Evolutionary conservation across 2,888 invertebrate genomes (phyloP).

Genomic region (Eupithecia pulchellata): DNA sequence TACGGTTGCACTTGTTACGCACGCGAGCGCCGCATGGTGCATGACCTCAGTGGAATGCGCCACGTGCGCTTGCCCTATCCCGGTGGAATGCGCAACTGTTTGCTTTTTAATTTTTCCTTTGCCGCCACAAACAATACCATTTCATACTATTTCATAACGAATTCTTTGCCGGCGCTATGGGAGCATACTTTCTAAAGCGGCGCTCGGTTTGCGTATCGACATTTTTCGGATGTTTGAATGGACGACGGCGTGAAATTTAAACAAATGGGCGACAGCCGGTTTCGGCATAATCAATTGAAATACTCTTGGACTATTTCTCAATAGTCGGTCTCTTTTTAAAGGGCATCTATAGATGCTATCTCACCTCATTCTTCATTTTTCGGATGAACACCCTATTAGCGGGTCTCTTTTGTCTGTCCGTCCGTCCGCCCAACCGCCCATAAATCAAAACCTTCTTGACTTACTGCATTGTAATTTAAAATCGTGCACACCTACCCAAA

Average conservation of each 20-base stretch:
- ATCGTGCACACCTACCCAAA: constrained; percentile 45
- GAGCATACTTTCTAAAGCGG: constrained; percentile 70
- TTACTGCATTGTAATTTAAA: constrained; percentile 47
- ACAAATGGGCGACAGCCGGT: constrained; percentile 48
- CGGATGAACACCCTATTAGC: constrained; percentile 46
- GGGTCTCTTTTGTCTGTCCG: constrained; percentile 45
- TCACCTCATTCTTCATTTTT: constrained; percentile 42
- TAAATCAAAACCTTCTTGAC: constrained; percentile 49
- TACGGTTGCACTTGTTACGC: constrained; percentile 81
- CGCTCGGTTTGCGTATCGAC: constrained; percentile 51
- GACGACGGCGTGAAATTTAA: constrained; percentile 46
- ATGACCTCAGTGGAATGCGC: constrained; percentile 83
- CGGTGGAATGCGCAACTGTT: constrained; percentile 84
- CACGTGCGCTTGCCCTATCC: constrained; percentile 76
- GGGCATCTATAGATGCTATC: constrained; percentile 31
- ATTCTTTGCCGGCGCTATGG: constrained; percentile 67
- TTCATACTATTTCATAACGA: constrained; percentile 80
- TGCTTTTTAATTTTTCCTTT: constrained; percentile 78
- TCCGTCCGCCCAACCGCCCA: constrained; percentile 43
- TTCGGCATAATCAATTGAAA: constrained; percentile 43
- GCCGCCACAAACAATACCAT: constrained; percentile 80
- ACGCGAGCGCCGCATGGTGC: constrained; percentile 73
- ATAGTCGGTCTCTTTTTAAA: constrained; percentile 20
- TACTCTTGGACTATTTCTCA: constrained; percentile 33
- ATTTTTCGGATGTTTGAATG: constrained; percentile 44